These are phyloP conservation scores for Drosophila pruinosa DNA, from an alignment of 1,140 invertebrate species.

Conservation along the genomic window DNA sequence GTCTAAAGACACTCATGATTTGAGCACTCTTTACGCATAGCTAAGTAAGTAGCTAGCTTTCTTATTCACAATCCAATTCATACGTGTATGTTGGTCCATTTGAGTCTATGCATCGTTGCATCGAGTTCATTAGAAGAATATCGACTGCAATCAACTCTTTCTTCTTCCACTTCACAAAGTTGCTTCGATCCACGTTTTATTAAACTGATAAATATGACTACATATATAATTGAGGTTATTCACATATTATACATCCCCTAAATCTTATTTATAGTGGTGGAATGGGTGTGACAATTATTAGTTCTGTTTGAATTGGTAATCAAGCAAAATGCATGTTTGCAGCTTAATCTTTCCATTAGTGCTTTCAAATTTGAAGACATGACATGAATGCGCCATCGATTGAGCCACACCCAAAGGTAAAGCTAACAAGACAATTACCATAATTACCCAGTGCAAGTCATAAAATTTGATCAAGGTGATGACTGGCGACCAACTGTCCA, in stretches of 20 bases:
- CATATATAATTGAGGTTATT: too few relatives aligned
- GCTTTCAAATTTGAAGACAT: slow-evolving; percentile 18
- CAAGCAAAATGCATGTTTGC: background rate
- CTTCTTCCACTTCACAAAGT: too few relatives aligned
- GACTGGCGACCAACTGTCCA: slow-evolving; percentile 2
- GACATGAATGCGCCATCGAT: slow-evolving; percentile 25
- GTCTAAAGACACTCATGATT: background rate
- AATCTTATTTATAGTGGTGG: too few relatives aligned
- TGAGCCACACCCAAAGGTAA: slow-evolving; percentile 13
- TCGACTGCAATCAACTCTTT: too few relatives aligned
- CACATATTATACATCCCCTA: too few relatives aligned
- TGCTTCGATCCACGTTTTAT: too few relatives aligned
- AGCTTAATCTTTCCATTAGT: slow-evolving; percentile 28
- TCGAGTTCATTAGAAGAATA: too few relatives aligned
- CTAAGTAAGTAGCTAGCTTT: background rate
- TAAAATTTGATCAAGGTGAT: slow-evolving; percentile 29
- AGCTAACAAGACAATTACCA: slow-evolving; percentile 53
- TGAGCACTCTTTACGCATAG: background rate
- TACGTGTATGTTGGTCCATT: background rate
- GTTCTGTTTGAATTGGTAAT: background rate
- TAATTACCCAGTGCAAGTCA: slow-evolving; percentile 37
- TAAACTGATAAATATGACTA: too few relatives aligned
- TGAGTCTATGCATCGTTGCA: background rate
- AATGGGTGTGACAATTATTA: background rate
- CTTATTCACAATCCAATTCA: background rate